phyloP scores from a whole-genome alignment of 2,888 invertebrate species.

The Yponomeuta sedellus region DNA sequence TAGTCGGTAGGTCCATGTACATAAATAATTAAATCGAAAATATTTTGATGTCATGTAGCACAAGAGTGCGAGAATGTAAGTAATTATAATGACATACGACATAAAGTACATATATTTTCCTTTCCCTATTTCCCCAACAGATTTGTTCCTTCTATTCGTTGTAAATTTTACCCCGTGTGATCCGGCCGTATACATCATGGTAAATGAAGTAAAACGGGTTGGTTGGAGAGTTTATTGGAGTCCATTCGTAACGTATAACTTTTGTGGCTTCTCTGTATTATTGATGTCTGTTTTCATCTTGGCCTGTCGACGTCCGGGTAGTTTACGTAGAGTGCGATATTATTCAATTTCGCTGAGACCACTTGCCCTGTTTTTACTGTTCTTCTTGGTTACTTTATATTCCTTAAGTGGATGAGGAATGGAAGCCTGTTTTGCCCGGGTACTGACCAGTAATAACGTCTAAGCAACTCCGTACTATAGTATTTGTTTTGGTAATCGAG shows the following conservation, averaged over 20 bases:
- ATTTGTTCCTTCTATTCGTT: background rate
- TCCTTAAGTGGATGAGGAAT: background rate
- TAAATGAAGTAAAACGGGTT: slow-evolving; percentile 37
- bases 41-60: no score
- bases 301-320: background rate
- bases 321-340: background rate
- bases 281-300: background rate
- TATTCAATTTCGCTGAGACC: background rate
- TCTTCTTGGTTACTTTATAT: background rate
- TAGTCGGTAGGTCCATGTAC: no score
- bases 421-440: no score
- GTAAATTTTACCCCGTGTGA: background rate
- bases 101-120: background rate
- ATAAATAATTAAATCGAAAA: no score
- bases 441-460: no score
- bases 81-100: no score
- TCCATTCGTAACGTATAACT: slow-evolving; percentile 4
- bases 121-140: background rate
- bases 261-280: background rate
- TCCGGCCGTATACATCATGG: slow-evolving; percentile 30
- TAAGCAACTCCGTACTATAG: no score
- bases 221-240: slow-evolving; percentile 11
- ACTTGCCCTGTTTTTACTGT: background rate
- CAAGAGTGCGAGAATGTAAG: no score
- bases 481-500: no score